These are phyloP conservation scores for Drosophila bipectinata DNA, from an alignment of 1,140 invertebrate species.

Conservation along the genomic window DNA sequence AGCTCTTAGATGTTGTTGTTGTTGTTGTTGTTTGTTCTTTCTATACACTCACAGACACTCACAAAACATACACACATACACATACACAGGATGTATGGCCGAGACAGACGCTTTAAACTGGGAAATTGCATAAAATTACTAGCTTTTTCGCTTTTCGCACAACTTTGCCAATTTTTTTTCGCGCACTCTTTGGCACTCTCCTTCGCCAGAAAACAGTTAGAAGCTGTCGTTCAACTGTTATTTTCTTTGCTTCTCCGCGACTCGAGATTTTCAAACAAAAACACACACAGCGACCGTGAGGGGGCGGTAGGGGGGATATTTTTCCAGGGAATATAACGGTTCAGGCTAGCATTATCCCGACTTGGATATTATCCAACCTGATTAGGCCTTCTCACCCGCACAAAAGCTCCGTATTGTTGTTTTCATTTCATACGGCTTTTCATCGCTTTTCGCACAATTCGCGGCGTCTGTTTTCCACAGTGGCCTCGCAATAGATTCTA, in stretches of 20 bases:
- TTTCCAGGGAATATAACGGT: not conserved
- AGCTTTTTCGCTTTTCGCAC: slow-evolving; percentile 35
- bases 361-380: not conserved
- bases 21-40: slow-evolving; percentile 56
- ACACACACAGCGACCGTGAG: slow-evolving; percentile 48
- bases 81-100: slow-evolving; percentile 24
- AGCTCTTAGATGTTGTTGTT: not conserved
- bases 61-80: slow-evolving; percentile 10
- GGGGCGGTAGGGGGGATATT: not conserved
- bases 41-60: slow-evolving; percentile 58
- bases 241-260: slow-evolving; percentile 26
- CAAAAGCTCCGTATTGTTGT: not conserved
- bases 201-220: slow-evolving; percentile 64
- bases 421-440: not conserved
- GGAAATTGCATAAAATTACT: slow-evolving; percentile 63
- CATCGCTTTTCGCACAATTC: not conserved
- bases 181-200: slow-evolving; percentile 34
- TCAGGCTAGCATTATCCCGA: not conserved
- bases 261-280: slow-evolving; percentile 44
- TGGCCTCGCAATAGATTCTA: too few relatives aligned
- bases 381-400: too few relatives aligned
- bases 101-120: slow-evolving; percentile 48
- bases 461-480: not conserved
- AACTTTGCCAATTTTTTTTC: slow-evolving; percentile 6
- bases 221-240: slow-evolving; percentile 46